Percentiles rank a stretch among this genome's conserved stretches.
phyloP scores from a whole-genome alignment of 92 coral and sea anemone genomes.

The Metridium senile region DNA sequence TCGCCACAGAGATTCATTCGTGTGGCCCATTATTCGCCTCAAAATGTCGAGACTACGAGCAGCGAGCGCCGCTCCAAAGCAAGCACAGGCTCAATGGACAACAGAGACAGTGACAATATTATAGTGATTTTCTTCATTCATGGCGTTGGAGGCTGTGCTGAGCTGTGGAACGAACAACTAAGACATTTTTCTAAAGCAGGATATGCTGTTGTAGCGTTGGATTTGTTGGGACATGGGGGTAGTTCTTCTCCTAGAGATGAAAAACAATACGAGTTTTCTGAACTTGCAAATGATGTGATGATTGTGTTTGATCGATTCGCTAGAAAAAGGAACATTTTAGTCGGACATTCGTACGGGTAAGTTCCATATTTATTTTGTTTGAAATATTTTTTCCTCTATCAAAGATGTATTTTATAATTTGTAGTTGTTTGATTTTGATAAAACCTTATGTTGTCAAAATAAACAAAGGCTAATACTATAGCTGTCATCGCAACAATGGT shows the following conservation, averaged over 20 bases:
- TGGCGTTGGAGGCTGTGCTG: conserved; percentile 97
- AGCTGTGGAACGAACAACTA: conserved; percentile 90
- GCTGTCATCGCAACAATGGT: background rate
- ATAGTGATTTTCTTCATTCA: conserved; percentile 90
- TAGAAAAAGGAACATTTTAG: conserved; percentile 84
- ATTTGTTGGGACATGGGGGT: conserved; percentile 92
- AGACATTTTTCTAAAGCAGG: conserved; percentile 83
- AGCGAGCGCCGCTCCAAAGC: conserved; percentile 10
- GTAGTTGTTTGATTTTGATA: background rate
- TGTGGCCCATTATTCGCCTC: conserved; percentile 64
- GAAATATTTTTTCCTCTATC: too few species aligned
- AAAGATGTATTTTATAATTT: background rate
- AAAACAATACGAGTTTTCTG: conserved; percentile 72
- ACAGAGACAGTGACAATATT: conserved; percentile 47
- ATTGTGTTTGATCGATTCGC: conserved; percentile 88
- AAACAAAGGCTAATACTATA: background rate
- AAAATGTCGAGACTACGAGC: background rate
- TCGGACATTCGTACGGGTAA: conserved; percentile 99
- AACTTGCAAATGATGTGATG: conserved; percentile 75
- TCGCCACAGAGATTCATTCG: conserved; percentile 72
- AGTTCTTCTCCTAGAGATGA: conserved; percentile 82
- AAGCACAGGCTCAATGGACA: conserved; percentile 14
- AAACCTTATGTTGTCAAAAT: background rate
- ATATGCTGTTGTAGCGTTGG: conserved; percentile 90
- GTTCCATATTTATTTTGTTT: conserved; percentile 20